These are phyloP conservation scores for Parapristionchus giblindavisi DNA, from an alignment of 2,888 invertebrate genomes.

Conservation along the genomic window DNA sequence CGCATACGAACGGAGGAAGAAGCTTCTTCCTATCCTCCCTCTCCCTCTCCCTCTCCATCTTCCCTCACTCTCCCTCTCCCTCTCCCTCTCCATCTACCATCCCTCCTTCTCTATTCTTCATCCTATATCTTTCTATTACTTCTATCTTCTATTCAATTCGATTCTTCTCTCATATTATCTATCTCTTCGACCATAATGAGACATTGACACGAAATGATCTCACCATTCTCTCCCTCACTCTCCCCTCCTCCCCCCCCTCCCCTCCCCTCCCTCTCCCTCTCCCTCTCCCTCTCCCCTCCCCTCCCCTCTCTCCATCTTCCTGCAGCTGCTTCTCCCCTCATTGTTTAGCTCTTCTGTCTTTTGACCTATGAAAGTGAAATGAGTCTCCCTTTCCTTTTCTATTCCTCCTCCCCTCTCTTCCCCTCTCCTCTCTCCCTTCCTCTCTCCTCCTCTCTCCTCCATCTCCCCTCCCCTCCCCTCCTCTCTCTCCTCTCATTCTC, in stretches of 20 bases:
- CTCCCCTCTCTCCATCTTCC: slow-evolving; percentile 7
- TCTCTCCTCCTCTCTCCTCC: slow-evolving; percentile 26
- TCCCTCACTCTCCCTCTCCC: neutral
- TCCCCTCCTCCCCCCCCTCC: slow-evolving; percentile 16
- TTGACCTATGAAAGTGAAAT: too few species aligned
- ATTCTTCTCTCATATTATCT: neutral
- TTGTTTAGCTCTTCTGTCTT: too few species aligned
- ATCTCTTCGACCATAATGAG: neutral
- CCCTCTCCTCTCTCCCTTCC: neutral
- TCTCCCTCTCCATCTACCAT: neutral
- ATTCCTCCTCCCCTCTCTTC: slow-evolving; percentile 12
- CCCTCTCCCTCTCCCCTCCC: slow-evolving; percentile 17
- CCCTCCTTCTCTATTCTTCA: slow-evolving; percentile 23
- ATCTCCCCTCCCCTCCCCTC: neutral
- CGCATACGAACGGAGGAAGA: too few species aligned
- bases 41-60: neutral
- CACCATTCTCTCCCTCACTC: slow-evolving; percentile 9
- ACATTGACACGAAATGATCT: slow-evolving; percentile 12
- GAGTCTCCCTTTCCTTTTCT: slow-evolving; percentile 6
- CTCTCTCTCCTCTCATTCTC: slow-evolving; percentile 25
- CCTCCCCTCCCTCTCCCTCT: slow-evolving; percentile 21
- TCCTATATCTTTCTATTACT: neutral
- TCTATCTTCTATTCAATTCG: neutral
- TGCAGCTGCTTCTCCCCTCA: too few species aligned
- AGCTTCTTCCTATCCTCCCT: neutral